Conservation (phyloP, 2,113 vertebrate genomes). For the Jacana jacana region DNA sequence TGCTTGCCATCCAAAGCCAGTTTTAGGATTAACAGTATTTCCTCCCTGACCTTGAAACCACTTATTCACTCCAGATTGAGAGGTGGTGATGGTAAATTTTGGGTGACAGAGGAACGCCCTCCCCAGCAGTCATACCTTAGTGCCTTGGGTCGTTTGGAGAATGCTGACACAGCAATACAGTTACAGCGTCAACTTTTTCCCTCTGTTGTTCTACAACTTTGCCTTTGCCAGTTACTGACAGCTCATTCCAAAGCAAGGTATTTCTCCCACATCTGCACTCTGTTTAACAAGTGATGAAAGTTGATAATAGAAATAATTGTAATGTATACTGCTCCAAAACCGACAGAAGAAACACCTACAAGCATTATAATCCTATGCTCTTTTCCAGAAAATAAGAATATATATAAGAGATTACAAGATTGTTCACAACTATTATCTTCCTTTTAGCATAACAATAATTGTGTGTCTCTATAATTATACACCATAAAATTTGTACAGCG, state of each 20-base stretch:
- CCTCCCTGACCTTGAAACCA: background rate
- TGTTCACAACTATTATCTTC: conserved; percentile 59
- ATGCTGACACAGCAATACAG: background rate
- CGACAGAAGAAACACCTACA: conserved; percentile 17
- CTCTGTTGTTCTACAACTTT: background rate
- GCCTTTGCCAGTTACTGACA: background rate
- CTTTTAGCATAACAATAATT: conserved; percentile 62
- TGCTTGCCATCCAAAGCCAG: background rate
- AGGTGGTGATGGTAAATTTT: background rate
- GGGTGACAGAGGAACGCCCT: background rate
- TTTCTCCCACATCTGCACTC: background rate
- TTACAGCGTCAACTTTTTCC: background rate
- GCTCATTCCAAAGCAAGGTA: background rate
- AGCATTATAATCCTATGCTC: background rate
- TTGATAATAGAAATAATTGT: conserved; percentile 10
- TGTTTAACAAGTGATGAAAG: background rate
- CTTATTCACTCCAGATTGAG: background rate
- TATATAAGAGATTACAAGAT: background rate
- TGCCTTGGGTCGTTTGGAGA: background rate
- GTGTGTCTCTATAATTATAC: conserved; percentile 56
- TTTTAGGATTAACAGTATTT: background rate
- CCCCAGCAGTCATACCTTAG: background rate
- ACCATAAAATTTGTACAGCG: conserved; percentile 45
- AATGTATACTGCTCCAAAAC: background rate
- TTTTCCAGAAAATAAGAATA: conserved; percentile 29